Conservation (phyloP, 2,888 invertebrate genomes). For the Leistus spinibarbis region DNA sequence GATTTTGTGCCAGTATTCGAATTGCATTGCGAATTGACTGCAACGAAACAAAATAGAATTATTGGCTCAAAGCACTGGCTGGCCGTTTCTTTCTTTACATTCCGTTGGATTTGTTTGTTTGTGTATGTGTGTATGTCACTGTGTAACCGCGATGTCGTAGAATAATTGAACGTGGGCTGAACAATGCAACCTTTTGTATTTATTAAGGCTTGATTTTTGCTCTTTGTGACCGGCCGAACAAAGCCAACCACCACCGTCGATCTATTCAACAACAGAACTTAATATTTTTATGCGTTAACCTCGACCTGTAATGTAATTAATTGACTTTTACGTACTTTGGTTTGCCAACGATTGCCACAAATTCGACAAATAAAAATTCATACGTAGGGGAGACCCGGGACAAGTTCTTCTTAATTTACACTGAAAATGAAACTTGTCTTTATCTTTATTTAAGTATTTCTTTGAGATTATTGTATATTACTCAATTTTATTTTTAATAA, state of each 20-base stretch:
- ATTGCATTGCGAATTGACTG: neutral
- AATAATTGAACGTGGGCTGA: constrained; percentile 13
- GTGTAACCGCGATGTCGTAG: neutral
- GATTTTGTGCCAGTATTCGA: neutral
- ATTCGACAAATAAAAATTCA: neutral
- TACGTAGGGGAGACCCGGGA: no score
- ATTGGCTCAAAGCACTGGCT: constrained; percentile 1
- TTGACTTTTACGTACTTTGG: neutral
- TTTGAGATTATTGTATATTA: no score
- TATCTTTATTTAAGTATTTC: no score
- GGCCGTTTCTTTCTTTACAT: neutral
- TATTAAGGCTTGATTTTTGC: constrained; percentile 6
- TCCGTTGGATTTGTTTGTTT: neutral
- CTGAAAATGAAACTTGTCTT: no score
- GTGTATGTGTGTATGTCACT: neutral
- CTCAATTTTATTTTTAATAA: no score
- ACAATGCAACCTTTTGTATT: constrained; percentile 14
- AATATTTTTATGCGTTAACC: constrained; percentile 10
- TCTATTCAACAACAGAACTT: constrained; percentile 2
- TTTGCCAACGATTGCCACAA: neutral
- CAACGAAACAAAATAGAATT: constrained; percentile 13
- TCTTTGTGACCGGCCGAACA: constrained; percentile 7
- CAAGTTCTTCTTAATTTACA: no score
- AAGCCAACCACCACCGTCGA: neutral
- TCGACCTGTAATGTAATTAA: constrained; percentile 14